Base-by-base conservation (phyloP, 1,140 invertebrate genomes). In the Pseudomyrmex pallidus region DNA sequence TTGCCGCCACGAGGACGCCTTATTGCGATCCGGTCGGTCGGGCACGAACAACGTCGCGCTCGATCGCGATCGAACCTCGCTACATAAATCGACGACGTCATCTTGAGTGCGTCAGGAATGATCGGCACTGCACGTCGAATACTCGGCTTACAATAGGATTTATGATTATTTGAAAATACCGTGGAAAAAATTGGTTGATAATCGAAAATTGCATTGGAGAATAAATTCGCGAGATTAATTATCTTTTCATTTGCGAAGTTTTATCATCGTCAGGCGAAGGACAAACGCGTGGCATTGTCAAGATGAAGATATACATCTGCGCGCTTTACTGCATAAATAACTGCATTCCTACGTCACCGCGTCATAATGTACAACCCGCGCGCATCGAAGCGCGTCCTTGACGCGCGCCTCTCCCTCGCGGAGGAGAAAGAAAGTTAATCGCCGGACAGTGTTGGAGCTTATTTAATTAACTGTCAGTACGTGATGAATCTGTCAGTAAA, bases 361-460 rank as follows among this genome's bases (percentile, higher is more conserved):
- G 25, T 77, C 62, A 46, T 44, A 54, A 59, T 48, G n/a, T 13
- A 46, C 25, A 54, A 35, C 2, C 50, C 20, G 67, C 54, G 76
- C 54, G 54, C 66, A 72, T 59, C 76, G 20, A 52, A n/a, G 76
- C 22, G 54, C 54, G 76, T 78, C 76, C 76, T 70, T 78, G 76
- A 35, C 25, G 44, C 52, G 76, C 54, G 22, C 22, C 76, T 72
- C 35, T 35, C 35, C 72, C 66, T 80, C 66, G n/a, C 20, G 10
- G 1, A 56, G 66, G 76, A 72, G 76, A 61, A 66, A 72, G 76
- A 80, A 80, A 80, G 76, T 61, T 80, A 80, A 80, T 80, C 72
- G 66, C 44, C 64, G 44, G 64, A 63, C 17, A 15, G 12, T 62
- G 22, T 4, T 73, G n/a, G 25, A 59, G 54, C 10, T 70, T 50